These are phyloP conservation scores for Cetonia aurata DNA, from an alignment of 2,888 invertebrate species.

Conservation along the genomic window DNA sequence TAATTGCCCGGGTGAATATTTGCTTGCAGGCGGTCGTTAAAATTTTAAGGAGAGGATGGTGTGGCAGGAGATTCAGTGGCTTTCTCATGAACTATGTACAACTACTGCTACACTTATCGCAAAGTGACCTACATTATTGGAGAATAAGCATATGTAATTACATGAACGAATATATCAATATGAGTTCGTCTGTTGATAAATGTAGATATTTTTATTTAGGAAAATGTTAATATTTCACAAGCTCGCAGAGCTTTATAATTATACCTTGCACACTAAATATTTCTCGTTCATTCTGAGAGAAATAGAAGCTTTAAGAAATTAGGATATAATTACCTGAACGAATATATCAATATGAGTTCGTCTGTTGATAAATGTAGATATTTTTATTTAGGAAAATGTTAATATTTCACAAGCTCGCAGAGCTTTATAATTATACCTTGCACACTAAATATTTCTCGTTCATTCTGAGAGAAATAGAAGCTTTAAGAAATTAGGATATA, in stretches of 20 bases:
- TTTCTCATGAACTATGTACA: background rate
- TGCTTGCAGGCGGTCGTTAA: background rate
- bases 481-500: background rate
- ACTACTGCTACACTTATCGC: background rate
- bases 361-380: too few species aligned
- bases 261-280: too few species aligned
- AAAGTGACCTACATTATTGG: constrained; percentile 6
- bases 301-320: too few species aligned
- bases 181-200: background rate
- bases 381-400: background rate
- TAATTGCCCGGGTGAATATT: background rate
- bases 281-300: too few species aligned
- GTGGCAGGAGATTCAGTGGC: background rate
- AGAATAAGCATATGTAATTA: constrained; percentile 2
- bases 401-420: background rate
- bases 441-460: too few species aligned
- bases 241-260: background rate
- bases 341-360: background rate
- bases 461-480: too few species aligned
- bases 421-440: background rate
- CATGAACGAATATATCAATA: background rate
- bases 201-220: background rate
- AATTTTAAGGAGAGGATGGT: background rate
- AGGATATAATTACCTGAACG: background rate
- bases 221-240: constrained; percentile 1